These are phyloP conservation scores for Diogma glabrata DNA, from an alignment of 2,888 invertebrate species.

Conservation along the genomic window DNA sequence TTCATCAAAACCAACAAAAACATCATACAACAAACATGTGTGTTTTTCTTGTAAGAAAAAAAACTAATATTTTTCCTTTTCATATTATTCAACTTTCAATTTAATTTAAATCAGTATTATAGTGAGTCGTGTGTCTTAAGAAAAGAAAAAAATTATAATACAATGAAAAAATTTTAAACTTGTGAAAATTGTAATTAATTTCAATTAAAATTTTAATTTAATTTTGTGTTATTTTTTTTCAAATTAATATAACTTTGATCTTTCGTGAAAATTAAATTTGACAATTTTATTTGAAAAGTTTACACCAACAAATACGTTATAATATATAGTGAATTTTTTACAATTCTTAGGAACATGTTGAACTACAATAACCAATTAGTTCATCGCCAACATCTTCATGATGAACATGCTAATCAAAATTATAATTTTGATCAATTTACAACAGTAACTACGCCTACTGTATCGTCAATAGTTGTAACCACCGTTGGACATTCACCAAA, in stretches of 20 bases:
- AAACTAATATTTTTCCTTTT: too few species aligned
- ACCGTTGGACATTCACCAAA: background rate
- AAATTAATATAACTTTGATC: constrained; percentile 1
- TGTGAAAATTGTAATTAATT: constrained; percentile 8
- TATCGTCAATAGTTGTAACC: background rate
- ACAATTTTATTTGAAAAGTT: constrained; percentile 8
- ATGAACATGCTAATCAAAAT: constrained; percentile 4
- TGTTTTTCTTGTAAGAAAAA: constrained; percentile 5
- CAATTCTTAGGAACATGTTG: constrained; percentile 3
- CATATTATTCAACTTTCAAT: too few species aligned
- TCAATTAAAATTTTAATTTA: constrained; percentile 8
- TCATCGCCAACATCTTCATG: background rate
- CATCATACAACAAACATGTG: constrained; percentile 5
- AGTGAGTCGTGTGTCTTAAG: too few species aligned
- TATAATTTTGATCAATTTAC: background rate
- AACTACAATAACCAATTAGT: constrained; percentile 5
- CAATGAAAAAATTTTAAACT: too few species aligned
- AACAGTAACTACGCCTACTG: background rate
- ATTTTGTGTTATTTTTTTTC: constrained; percentile 5
- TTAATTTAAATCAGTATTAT: too few species aligned
- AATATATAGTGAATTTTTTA: too few species aligned
- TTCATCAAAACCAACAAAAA: constrained; percentile 4
- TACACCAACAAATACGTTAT: background rate
- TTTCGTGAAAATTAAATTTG: constrained; percentile 7
- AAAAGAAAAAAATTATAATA: too few species aligned